Base-by-base conservation (phyloP, 2,888 invertebrate genomes). In the Gymnocheta viridis region DNA sequence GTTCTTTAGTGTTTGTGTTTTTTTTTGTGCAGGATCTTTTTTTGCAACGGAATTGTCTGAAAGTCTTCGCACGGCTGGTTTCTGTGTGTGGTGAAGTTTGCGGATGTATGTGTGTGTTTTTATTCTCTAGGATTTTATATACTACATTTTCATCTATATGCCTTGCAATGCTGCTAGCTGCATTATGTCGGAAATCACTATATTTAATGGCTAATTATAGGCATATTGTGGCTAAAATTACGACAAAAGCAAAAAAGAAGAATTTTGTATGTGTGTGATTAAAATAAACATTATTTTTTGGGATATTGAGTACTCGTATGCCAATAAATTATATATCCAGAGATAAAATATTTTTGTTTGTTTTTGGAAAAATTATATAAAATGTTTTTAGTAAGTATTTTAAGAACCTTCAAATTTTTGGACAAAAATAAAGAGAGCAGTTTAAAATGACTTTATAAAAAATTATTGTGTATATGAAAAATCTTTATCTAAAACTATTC, bases 181-280 rank as follows among this genome's bases (percentile, higher is more conserved):
- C 76, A 66, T 49, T 54, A 54, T 72, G 87, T 82, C 88, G 90
- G 88, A 90, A 89, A 90, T 90, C 89, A 88, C 89, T 89, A 89
- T 89, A 90, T 90, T 90, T 89, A 90, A 89, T 89, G 89, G 88
- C 90, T 90, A 90, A 90, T 90, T 90, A 90, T 89, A 89, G 89
- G 88, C 89, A 90, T 89, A 87, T 89, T 89, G 89, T 88, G 82
- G 82, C 66, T 47, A 54, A 64, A 6, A 56, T 22, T 54, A 32
- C 19, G n/a, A 17, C 49, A 69, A 14, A 69, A 14, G n/a, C n/a
- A n/a, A n/a, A n/a, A n/a, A 64, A 19, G 1, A 41, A 47, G 24
- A 19, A 10, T 10, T 64, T 29, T 10, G 5, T 4, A 17, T 19
- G 38, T 22, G 7, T 51, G 27, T 73, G 60, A n/a, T 49, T 60